Percentiles rank a stretch among this genome's conserved stretches.
Conservation (phyloP, 2,888 invertebrate genomes). For the Andrena minutula region DNA sequence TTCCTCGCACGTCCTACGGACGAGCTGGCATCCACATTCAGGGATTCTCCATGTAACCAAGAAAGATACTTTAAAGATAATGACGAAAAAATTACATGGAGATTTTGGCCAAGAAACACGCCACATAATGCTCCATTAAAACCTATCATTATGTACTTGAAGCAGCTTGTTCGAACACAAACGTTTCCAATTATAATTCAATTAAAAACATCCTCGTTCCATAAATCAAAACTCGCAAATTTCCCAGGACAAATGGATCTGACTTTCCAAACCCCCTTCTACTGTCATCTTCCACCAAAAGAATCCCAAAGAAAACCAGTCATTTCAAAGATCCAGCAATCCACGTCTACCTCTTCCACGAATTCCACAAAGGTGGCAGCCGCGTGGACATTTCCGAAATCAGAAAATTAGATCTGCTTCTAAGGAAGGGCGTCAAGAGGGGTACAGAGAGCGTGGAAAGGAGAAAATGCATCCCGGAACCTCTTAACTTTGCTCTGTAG, state of each 20-base stretch:
- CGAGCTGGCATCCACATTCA: conserved; percentile 68
- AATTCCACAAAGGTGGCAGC: conserved; percentile 25
- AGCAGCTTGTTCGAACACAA: no score
- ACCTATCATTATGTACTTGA: not conserved
- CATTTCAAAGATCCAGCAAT: not conserved
- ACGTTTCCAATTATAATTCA: not conserved
- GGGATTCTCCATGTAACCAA: conserved; percentile 46
- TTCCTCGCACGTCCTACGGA: conserved; percentile 68
- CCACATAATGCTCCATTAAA: not conserved
- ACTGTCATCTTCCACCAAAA: no score
- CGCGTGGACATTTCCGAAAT: conserved; percentile 48
- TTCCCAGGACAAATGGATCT: no score
- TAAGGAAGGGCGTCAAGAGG: conserved; percentile 26
- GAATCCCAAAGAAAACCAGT: no score
- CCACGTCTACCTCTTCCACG: conserved; percentile 2
- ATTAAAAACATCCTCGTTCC: no score
- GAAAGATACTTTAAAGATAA: conserved; percentile 56
- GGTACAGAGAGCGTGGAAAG: not conserved
- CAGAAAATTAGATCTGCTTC: conserved; percentile 76
- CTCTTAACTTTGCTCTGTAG: conserved; percentile 75
- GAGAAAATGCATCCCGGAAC: conserved; percentile 29
- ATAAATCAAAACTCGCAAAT: no score
- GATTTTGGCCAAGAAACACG: conserved; percentile 27
- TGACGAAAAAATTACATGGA: conserved; percentile 48
- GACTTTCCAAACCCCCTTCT: no score